Evolutionary conservation across 2,888 invertebrate genomes (phyloP).

Genomic region (Hirtodrosophila cameraria): DNA sequence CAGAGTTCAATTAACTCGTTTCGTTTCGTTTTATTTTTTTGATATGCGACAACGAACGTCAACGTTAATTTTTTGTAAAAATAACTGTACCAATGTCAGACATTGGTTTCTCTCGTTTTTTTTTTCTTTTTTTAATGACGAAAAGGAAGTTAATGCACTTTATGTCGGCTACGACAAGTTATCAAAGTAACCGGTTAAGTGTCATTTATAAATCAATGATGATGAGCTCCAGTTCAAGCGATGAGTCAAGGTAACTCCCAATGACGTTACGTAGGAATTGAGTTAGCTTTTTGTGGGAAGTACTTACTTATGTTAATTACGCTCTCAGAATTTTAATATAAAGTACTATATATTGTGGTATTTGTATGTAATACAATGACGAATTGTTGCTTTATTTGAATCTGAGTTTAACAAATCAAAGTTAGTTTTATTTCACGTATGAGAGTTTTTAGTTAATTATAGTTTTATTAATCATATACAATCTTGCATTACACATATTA

Average conservation of each 20-base stretch:
- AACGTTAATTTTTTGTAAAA: slow-evolving; percentile 44
- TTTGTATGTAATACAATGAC: too few species aligned
- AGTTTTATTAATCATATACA: too few species aligned
- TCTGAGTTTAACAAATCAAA: too few species aligned
- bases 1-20: slow-evolving; percentile 73
- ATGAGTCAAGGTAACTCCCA: slow-evolving; percentile 64
- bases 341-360: too few species aligned
- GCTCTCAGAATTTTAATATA: too few species aligned
- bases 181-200: slow-evolving; percentile 48
- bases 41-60: slow-evolving; percentile 13
- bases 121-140: slow-evolving; percentile 40
- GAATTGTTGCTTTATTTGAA: too few species aligned
- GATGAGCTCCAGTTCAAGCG: slow-evolving; percentile 45
- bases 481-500: too few species aligned
- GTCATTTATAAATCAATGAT: slow-evolving; percentile 23
- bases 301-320: too few species aligned
- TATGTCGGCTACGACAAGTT: slow-evolving; percentile 17
- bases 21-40: slow-evolving; percentile 13
- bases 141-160: slow-evolving; percentile 73
- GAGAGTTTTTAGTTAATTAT: too few species aligned
- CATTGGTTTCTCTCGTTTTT: slow-evolving; percentile 12
- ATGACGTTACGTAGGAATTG: slow-evolving; percentile 1
- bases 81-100: slow-evolving; percentile 76
- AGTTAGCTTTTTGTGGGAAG: slow-evolving; percentile 20
- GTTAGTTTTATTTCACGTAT: too few species aligned